Percentiles rank a stretch among this genome's conserved stretches.
Conservation (phyloP, 53 echinoderm and acorn worm species). For the Temnopleurus reevesii region DNA sequence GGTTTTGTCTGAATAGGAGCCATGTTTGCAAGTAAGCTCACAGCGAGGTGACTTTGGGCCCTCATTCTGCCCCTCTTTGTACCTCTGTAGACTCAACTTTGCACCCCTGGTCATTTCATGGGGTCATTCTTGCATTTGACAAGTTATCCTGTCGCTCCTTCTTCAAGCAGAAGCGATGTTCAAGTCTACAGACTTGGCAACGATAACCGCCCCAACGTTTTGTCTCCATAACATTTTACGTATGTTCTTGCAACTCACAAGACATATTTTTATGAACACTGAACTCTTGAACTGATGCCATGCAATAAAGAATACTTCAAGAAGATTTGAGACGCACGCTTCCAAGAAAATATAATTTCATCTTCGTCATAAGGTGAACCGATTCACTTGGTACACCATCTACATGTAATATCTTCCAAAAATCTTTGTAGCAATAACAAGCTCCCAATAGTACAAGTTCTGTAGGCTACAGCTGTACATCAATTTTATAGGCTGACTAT, state of each 20-base stretch:
- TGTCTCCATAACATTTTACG: background rate
- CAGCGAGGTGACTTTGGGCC: slow-evolving; percentile 15
- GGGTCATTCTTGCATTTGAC: background rate
- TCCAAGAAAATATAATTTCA: background rate
- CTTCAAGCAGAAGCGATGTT: too few relatives aligned
- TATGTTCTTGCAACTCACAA: background rate
- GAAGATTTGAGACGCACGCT: too few relatives aligned
- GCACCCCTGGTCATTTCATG: background rate
- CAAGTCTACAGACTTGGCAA: background rate
- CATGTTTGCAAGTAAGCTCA: slow-evolving; percentile 31
- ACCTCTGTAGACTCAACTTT: background rate
- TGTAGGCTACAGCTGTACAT: too few relatives aligned
- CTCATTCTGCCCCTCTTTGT: background rate
- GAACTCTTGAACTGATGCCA: background rate
- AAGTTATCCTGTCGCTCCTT: too few relatives aligned
- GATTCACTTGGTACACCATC: background rate
- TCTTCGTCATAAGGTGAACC: background rate
- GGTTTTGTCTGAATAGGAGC: background rate
- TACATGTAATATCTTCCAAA: background rate
- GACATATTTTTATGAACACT: background rate
- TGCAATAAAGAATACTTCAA: too few relatives aligned
- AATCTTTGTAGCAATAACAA: background rate
- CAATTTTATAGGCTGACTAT: too few relatives aligned
- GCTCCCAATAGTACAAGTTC: too few relatives aligned
- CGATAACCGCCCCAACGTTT: background rate